Percentiles rank a stretch among this genome's conserved stretches.
Conservation (phyloP, 2,113 vertebrate species). For the Notothenia rossii region DNA sequence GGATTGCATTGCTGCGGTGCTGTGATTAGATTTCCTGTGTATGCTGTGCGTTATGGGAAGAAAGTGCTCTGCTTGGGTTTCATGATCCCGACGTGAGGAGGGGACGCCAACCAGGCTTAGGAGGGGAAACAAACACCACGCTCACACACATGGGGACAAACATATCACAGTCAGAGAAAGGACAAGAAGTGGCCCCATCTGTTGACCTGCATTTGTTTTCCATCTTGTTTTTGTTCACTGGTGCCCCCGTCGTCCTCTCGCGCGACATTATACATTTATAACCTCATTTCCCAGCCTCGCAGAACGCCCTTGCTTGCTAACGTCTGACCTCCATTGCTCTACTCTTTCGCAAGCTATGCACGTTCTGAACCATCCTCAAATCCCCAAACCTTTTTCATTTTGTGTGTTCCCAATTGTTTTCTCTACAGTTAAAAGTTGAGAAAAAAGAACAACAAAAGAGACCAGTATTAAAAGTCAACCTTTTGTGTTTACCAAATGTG, state of each 20-base stretch:
- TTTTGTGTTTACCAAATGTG: too few relatives aligned
- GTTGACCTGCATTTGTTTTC: constrained; percentile 43
- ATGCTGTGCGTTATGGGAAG: constrained; percentile 56
- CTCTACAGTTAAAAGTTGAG: too few relatives aligned
- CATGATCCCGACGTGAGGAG: constrained; percentile 43
- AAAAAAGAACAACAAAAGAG: too few relatives aligned
- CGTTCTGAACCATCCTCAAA: not conserved
- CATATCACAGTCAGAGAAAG: constrained; percentile 24
- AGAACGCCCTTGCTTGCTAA: constrained; percentile 20
- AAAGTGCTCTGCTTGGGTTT: constrained; percentile 54
- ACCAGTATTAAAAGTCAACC: too few relatives aligned
- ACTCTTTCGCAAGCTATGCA: not conserved
- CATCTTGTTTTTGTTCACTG: constrained; percentile 4
- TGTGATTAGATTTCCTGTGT: constrained; percentile 79
- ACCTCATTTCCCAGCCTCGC: constrained; percentile 36
- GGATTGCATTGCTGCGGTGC: constrained; percentile 52
- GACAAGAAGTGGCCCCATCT: constrained; percentile 25
- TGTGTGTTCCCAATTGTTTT: too few relatives aligned
- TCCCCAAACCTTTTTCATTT: not conserved
- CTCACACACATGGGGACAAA: not conserved
- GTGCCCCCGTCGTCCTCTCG: not conserved
- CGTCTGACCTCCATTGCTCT: constrained; percentile 41
- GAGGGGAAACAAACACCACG: constrained; percentile 60
- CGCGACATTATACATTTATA: constrained; percentile 45
- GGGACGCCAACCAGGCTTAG: constrained; percentile 23